Evolutionary conservation across 2,797 vertebrate species (phyloP), one percentile per base, ranked within the genome.

Genomic region (Alcedo atthis): DNA sequence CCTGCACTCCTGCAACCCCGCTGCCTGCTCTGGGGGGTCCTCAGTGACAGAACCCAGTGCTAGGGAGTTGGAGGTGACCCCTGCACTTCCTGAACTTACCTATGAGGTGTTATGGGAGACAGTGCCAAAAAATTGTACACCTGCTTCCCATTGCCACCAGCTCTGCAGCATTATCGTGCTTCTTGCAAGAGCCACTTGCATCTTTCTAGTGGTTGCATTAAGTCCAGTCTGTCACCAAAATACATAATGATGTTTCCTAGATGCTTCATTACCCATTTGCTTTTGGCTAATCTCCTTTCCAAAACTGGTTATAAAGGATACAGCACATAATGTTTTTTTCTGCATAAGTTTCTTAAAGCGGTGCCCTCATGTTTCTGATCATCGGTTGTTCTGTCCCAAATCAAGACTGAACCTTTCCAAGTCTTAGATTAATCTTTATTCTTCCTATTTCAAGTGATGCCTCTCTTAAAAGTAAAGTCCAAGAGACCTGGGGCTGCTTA

Each of bases 131-230:
- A 1, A 9, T 35, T 10, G 12, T 6, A 59, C 35, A 15, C 21
- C 42, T 26, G 35, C 24, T 45, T 37, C 48, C 55, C 10, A 5
- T 15, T 0, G 3, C 67, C 53, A 14, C 45, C 53, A 4, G n/a
- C 1, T 8, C 42, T 63, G 40, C 32, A 32, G 40, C 8, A 5
- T 40, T 21, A 46, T 14, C 26, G 7, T 5, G 8, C 32, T 33
- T 15, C 53, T 46, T 6, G 37, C 1, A 2, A 40, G 24, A 33
- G 0, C 1, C 0, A 1, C 49, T 73, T n/a, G 10, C 19, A 13
- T 49, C 43, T 75, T 28, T 25, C 35, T 24, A 25, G 51, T 28
- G 58, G 24, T 10, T 45, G 37, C 55, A 33, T 20, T 12, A 21
- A 46, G 32, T n/a, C 24, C 11, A 2, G 22, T 58, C 53, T 66